Conservation (phyloP, 2,113 vertebrate species). For the Catagonus wagneri region DNA sequence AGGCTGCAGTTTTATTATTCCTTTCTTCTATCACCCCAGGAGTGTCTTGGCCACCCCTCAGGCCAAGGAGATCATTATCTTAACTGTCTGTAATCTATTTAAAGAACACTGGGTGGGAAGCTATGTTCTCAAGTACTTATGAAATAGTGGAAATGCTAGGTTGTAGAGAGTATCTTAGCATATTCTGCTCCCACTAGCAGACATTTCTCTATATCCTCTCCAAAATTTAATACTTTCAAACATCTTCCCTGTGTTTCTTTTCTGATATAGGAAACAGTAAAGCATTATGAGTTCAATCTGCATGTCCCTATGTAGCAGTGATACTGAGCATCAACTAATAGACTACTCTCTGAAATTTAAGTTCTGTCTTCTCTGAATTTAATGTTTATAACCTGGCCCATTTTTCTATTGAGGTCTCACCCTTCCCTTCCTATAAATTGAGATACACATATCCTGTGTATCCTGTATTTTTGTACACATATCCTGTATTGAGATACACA, state of each 20-base stretch:
- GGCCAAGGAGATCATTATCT: not conserved
- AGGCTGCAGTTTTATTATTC: not conserved
- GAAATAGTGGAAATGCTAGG: not conserved
- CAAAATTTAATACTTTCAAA: not conserved
- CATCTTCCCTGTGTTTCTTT: not conserved
- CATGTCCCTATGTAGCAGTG: not conserved
- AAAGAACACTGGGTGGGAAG: not conserved
- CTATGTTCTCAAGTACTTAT: not conserved
- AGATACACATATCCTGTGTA: not conserved
- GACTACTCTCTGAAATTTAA: not conserved
- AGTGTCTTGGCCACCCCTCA: not conserved
- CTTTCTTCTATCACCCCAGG: not conserved
- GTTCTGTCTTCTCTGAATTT: not conserved
- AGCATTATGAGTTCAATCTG: not conserved
- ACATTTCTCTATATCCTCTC: not conserved
- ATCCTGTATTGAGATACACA: too few relatives aligned
- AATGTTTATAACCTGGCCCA: not conserved
- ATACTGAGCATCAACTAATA: not conserved
- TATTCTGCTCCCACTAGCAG: not conserved
- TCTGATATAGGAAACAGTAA: not conserved
- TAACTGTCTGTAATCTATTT: not conserved
- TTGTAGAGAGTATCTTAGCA: not conserved
- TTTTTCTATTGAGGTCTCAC: not conserved
- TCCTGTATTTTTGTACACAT: too few relatives aligned
- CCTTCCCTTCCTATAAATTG: too few relatives aligned